Evolutionary conservation across 2,888 invertebrate species (phyloP).

Genomic region (Lasioglossum oenotherae): DNA sequence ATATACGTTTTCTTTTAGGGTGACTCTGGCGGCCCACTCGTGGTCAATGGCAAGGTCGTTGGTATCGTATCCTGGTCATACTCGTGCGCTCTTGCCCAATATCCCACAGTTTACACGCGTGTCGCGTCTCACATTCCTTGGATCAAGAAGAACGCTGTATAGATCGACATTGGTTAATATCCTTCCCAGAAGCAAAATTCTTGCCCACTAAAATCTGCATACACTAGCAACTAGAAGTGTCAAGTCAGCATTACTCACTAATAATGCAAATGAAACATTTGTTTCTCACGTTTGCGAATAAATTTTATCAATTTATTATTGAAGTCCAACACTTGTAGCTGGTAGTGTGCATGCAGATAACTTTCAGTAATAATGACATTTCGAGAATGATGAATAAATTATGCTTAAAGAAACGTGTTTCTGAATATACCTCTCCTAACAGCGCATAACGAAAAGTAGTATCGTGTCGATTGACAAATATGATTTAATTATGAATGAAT

Average conservation of each 20-base stretch:
- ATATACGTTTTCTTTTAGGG: slow-evolving; percentile 61
- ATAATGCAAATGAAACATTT: no score
- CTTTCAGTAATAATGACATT: no score
- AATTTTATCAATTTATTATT: no score
- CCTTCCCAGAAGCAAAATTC: background rate
- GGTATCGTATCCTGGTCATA: slow-evolving; percentile 74
- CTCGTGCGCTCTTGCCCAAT: slow-evolving; percentile 67
- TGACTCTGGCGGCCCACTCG: slow-evolving; percentile 77
- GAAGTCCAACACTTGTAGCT: no score
- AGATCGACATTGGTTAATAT: background rate
- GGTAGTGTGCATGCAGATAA: no score
- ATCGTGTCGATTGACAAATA: no score
- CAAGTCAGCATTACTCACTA: no score
- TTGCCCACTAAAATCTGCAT: background rate
- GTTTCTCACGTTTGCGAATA: no score
- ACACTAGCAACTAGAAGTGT: background rate
- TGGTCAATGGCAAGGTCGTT: slow-evolving; percentile 68
- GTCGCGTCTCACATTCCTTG: slow-evolving; percentile 67
- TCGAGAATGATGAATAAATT: background rate
- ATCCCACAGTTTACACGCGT: slow-evolving; percentile 74
- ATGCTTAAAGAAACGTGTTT: background rate
- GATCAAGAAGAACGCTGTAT: slow-evolving; percentile 37
- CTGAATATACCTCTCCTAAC: background rate
- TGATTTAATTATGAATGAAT: no score
- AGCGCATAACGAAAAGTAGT: no score